Evolutionary conservation across 2,888 invertebrate species (phyloP), one percentile per base, ranked within the genome.

Genomic region (Drosophila nr. perissopoda): DNA sequence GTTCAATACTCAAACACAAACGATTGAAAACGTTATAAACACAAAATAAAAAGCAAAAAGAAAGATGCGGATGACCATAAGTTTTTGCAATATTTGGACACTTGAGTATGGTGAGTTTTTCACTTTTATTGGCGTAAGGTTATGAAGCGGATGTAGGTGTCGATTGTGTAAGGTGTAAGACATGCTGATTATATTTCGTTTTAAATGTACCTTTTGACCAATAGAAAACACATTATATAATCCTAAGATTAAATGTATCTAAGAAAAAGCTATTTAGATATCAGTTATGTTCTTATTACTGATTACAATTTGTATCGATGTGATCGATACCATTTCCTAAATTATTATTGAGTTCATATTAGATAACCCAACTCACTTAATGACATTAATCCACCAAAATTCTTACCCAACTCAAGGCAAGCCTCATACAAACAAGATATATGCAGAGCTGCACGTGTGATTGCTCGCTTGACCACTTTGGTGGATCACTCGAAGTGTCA

Each of bases 401-500:
- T 59, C 59, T 42, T 33, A 48, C 53, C 52, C 51, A 77, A 62
- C 62, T 70, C 60, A 66, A 29, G 27, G 48, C 33, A 62, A 48
- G 21, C 25, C 51, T 33, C 38, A 54, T 68, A 53, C 61, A 36
- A 49, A 34, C 48, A 21, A 16, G 46, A 57, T 29, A 36, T 51
- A 34, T 40, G 49, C 40, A 21, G 31, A 70, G 62, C 53, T 70
- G 68, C 68, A 68, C 67, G 67, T 68, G 40, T 25, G 59, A n/a
- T 29, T 56, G 58, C 67, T 52, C 61, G 77, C 77, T 76, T 76
- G 79, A 79, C 72, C 76, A 68, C 72, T 62, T 79, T 54, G 54
- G 29, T 51, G 49, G 76, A 74, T 74, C 87, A 84, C 87, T 87
- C 67, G 18, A 85, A 75, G 75, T 88, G 88, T 88, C 85, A 88